Evolutionary conservation across 2,797 vertebrate species (phyloP), one percentile per base, ranked within the genome.

Genomic region (Falco berigora): DNA sequence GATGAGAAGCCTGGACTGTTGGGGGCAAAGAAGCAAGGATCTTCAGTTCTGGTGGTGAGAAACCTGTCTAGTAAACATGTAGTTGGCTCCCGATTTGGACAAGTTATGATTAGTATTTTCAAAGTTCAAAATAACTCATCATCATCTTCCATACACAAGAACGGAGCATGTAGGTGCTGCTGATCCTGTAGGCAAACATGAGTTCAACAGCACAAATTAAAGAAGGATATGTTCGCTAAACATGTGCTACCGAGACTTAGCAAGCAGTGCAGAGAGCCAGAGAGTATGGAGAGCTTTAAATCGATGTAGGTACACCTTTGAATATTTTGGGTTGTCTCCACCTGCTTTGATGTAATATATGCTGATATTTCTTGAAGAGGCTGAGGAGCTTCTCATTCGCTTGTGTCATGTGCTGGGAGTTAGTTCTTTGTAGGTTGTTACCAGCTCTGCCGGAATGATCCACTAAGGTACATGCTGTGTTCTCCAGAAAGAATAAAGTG

Each of bases 181-280:
- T 47, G 86, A n/a, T 90, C 34, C 94, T 93, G 86, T 53, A 92
- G 88, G 88, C 93, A 88, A 66, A 34, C 69, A 64, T 40, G 38
- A 78, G 47, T 5, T 73, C 67, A 95, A 72, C 67, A 93, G 86
- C 90, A 64, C 90, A 85, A n/a, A 94, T 94, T 82, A 92, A 77
- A 88, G 80, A 10, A 86, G 67, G 59, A 32, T 74, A 2, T 32
- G 52, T 63, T 92, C 75, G 34, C 75, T 86, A 40, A 53, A 66
- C 84, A 83, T 84, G 49, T 89, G 90, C 86, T 95, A 8, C 77
- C 74, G 76, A 68, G 38, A 47, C 64, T 97, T 42, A 62, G 90
- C 85, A 84, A 47, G 58, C 79, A 64, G 40, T 8, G 18, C 40
- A 91, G 66, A 77, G 32, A 87, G 40, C 8, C 74, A 66, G 74